Percentiles rank a stretch among this genome's conserved stretches.
phyloP scores from a whole-genome alignment of 37 sponge, comb jelly and placozoan species.

The Agelas oroides region DNA sequence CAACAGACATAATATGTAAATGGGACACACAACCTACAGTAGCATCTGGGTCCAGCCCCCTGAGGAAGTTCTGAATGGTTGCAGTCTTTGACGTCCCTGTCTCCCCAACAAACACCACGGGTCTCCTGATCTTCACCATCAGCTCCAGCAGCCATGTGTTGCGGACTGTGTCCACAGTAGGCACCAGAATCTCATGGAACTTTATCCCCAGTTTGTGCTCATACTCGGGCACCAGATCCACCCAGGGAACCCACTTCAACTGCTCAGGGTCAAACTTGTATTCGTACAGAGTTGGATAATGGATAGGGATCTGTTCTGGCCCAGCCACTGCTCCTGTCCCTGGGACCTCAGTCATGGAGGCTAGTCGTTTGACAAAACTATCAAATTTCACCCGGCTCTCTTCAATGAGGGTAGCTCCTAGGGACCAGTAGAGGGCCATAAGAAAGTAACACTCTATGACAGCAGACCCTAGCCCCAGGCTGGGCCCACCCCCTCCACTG shows the following conservation, averaged over 20 bases:
- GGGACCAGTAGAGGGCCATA: conserved; percentile 88
- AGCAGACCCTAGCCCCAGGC: conserved; percentile 64
- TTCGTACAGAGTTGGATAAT: conserved; percentile 90
- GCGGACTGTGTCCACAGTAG: conserved; percentile 97
- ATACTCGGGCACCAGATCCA: conserved; percentile 89
- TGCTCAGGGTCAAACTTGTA: conserved; percentile 84
- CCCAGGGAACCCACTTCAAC: conserved; percentile 92
- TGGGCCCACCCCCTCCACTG: conserved; percentile 37
- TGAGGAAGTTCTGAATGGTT: conserved; percentile 90
- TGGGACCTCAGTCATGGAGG: conserved; percentile 69
- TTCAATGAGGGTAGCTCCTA: conserved; percentile 92
- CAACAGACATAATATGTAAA: no score
- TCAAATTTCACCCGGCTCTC: conserved; percentile 96
- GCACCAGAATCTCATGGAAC: conserved; percentile 97
- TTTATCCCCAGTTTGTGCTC: conserved; percentile 80
- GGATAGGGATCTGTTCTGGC: conserved; percentile 88
- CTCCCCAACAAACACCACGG: conserved; percentile 97
- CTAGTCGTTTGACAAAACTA: conserved; percentile 80
- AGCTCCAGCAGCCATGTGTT: conserved; percentile 97
- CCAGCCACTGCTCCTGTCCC: conserved; percentile 76
- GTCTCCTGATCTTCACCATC: conserved; percentile 88
- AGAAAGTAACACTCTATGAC: conserved; percentile 89
- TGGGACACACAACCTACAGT: conserved; percentile 53
- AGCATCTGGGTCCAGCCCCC: conserved; percentile 83
- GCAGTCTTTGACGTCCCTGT: conserved; percentile 99